Conservation (phyloP, 35 echinoderm and acorn worm genomes). For the Apostichopus parvimensis region DNA sequence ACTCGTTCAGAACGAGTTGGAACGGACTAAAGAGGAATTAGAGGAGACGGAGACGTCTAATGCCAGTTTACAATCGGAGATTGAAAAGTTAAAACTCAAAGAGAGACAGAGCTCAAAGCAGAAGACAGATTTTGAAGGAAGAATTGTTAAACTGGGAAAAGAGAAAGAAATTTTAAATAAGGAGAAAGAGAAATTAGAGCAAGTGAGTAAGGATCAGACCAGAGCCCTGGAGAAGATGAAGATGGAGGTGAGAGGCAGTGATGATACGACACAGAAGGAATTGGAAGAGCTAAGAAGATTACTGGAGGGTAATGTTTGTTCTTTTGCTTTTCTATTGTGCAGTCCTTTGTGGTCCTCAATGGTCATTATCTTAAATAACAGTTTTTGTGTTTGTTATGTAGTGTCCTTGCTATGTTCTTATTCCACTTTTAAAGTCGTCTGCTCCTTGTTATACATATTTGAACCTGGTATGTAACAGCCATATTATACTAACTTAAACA, state of each 20-base stretch:
- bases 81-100: slow-evolving; percentile 53
- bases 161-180: not conserved
- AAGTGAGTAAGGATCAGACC: not conserved
- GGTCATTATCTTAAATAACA: not conserved
- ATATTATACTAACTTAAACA: no score
- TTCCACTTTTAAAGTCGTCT: no score
- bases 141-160: slow-evolving; percentile 11
- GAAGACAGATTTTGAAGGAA: slow-evolving; percentile 6
- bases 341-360: not conserved
- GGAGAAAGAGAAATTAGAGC: slow-evolving; percentile 5
- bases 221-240: not conserved
- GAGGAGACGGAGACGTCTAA: slow-evolving; percentile 6
- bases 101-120: slow-evolving; percentile 44
- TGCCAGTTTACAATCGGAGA: not conserved
- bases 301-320: slow-evolving; percentile 17
- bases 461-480: no score
- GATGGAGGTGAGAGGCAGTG: not conserved
- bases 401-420: no score
- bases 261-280: not conserved
- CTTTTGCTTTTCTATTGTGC: not conserved
- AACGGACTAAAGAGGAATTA: slow-evolving; percentile 37
- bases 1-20: slow-evolving; percentile 44
- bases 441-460: no score
- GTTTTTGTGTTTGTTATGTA: not conserved
- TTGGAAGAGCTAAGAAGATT: not conserved